Base-by-base conservation (phyloP, 2,113 vertebrate genomes). In the Dolichotis patagonum region DNA sequence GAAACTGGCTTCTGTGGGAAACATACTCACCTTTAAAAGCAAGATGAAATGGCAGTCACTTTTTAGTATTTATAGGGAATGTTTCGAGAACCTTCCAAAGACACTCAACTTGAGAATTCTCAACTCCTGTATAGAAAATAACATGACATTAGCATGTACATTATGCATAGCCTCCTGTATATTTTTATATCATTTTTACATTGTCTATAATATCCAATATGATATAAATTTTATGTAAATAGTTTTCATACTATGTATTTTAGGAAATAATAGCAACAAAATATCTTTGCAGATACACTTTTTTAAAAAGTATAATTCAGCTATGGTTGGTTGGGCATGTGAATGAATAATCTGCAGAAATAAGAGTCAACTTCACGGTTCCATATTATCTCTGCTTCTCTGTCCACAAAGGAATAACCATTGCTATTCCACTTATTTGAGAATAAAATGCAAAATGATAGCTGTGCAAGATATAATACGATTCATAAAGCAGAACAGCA, bases 351-450 rank as follows among this genome's bases (percentile, higher is more conserved):
- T 17, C 6, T 46, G 49, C 4, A 69, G 4, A 24, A 12, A 30
- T 3, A 56, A 12, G 4, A 4, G 16, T 54, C 5, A n/a, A 43
- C 0, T 65, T 19, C 26, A 11, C 11, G 4, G 11, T 5, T 52
- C 28, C 32, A 6, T 60, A 54, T n/a, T 41, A 17, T 85, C 26
- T 62, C 41, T 56, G 20, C 35, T 87, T 87, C 41, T 90, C 17
- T 7, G 10, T 22, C 17, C 16, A 32, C 20, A 71, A 22, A 56
- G 9, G 7, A 38, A 43, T 56, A 67, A 28, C 26, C 16, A 46
- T 43, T 62, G 12, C 14, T 78, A 8, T 35, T 49, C 32, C n/a
- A 30, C 1, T 58, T 87, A 46, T 81, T 85, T 93, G 43, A 78
- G 19, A 88, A 95, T 12, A 88, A 87, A 80, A 77, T 92, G 2